Evolutionary conservation across 2,797 vertebrate species (phyloP).

Genomic region (Sciaenops ocellatus): DNA sequence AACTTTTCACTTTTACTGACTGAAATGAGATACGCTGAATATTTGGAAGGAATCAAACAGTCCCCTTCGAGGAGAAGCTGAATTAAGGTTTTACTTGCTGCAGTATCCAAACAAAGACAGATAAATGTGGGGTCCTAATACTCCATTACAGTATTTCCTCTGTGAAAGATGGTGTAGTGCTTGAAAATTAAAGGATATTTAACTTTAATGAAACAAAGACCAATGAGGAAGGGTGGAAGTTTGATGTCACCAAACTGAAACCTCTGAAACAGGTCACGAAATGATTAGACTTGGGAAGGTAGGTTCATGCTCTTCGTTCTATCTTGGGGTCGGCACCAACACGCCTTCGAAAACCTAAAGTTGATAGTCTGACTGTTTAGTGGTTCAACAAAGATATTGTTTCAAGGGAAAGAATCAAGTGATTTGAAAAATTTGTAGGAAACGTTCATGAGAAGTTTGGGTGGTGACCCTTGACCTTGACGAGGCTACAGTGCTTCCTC

Average conservation of each 20-base stretch:
- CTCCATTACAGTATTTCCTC: background rate
- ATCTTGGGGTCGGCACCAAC: no score
- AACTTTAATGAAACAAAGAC: background rate
- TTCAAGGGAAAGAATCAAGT: no score
- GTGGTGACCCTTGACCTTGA: no score
- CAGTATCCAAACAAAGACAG: background rate
- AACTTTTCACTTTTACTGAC: conserved; percentile 50
- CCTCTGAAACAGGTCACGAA: background rate
- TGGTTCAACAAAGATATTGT: no score
- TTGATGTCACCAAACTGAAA: background rate
- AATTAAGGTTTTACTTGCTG: background rate
- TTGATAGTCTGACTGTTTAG: no score
- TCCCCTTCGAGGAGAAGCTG: background rate
- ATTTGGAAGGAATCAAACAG: background rate
- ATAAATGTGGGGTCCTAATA: background rate
- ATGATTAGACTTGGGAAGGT: background rate
- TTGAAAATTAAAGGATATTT: background rate
- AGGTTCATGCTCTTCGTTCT: no score
- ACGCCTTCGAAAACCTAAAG: no score
- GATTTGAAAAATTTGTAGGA: no score
- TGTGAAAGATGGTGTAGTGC: no score
- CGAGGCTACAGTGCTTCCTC: background rate
- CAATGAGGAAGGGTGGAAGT: background rate
- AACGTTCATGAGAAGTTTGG: no score
- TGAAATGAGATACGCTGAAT: conserved; percentile 1